Conservation (phyloP, 2,113 vertebrate genomes). For the Chascanopsetta lugubris region DNA sequence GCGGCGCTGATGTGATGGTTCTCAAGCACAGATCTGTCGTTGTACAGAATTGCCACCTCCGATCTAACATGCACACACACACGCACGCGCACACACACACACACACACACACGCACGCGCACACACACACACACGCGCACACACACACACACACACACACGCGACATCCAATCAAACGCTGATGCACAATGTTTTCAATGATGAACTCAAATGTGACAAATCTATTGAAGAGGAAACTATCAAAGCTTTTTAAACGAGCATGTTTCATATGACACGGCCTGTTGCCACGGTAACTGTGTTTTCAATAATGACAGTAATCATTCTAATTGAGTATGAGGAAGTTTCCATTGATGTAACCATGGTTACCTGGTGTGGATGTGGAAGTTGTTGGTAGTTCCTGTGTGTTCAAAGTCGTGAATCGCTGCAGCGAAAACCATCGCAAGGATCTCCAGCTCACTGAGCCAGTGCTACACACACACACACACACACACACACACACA, state of each 20-base stretch:
- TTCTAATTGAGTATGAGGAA: background rate
- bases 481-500: background rate
- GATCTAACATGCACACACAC: slow-evolving; percentile 82
- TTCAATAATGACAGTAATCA: background rate
- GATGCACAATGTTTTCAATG: no score
- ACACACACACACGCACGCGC: slow-evolving; percentile 12
- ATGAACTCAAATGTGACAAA: no score
- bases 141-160: slow-evolving; percentile 27
- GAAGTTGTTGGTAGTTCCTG: slow-evolving; percentile 98
- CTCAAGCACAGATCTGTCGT: slow-evolving; percentile 96
- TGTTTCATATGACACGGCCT: background rate
- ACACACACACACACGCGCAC: background rate
- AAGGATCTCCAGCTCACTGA: slow-evolving; percentile 98
- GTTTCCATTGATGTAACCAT: no score
- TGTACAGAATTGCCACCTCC: slow-evolving; percentile 95
- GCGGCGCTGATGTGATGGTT: slow-evolving; percentile 98
- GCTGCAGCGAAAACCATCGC: slow-evolving; percentile 99
- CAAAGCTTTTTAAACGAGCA: no score
- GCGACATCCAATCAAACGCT: slow-evolving; percentile 2
- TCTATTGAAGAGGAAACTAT: no score
- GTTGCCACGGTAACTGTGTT: background rate
- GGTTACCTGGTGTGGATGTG: slow-evolving; percentile 97
- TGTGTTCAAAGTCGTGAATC: slow-evolving; percentile 98
- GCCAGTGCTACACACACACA: slow-evolving; percentile 89
- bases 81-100: slow-evolving; percentile 1